Evolutionary conservation across 2,113 vertebrate genomes (phyloP).

Genomic region (Hypomesus transpacificus): DNA sequence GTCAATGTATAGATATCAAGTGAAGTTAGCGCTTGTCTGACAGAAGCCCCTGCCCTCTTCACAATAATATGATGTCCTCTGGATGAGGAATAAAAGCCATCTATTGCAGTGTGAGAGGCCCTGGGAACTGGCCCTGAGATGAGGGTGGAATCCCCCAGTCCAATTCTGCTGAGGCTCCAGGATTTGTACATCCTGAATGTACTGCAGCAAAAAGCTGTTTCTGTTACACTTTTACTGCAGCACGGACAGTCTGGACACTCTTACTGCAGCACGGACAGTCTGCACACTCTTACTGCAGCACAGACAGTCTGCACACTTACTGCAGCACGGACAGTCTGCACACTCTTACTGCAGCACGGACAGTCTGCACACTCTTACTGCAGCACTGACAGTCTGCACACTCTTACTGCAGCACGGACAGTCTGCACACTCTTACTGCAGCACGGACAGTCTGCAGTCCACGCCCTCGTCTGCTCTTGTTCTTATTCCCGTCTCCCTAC

Average conservation of each 20-base stretch:
- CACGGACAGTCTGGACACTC: neutral
- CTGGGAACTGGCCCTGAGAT: constrained; percentile 33
- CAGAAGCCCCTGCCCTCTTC: neutral
- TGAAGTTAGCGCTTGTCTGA: constrained; percentile 1
- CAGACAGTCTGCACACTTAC: neutral
- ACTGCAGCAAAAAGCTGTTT: constrained; percentile 27
- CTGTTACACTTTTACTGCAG: neutral
- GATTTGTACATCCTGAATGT: constrained; percentile 38
- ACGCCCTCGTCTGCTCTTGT: too few species aligned
- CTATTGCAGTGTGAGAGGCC: constrained; percentile 34
- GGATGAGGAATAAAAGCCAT: constrained; percentile 32
- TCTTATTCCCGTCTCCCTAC: too few species aligned
- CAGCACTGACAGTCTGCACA: too few species aligned
- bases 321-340: neutral
- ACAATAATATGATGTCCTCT: neutral
- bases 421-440: too few species aligned
- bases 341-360: neutral
- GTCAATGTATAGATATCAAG: too few species aligned
- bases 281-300: neutral
- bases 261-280: too few species aligned
- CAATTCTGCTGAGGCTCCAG: constrained; percentile 40
- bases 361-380: too few species aligned
- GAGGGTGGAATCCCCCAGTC: constrained; percentile 52
- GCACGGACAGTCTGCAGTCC: neutral
- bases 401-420: too few species aligned